Conservation (phyloP, 1,140 invertebrate genomes). For the Diprion similis region DNA sequence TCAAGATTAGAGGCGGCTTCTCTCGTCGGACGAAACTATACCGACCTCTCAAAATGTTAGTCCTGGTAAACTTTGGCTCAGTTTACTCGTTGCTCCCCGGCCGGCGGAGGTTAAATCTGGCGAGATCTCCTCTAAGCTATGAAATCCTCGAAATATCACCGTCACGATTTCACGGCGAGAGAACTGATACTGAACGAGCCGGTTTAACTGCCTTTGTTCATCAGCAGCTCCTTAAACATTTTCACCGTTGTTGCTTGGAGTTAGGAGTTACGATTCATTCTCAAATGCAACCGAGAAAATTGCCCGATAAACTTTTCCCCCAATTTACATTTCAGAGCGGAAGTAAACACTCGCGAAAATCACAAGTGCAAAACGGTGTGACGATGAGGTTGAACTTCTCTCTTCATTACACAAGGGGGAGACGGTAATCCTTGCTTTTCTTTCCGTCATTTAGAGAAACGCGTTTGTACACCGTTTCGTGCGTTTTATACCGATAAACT, state of each 20-base stretch:
- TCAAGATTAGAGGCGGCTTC: neutral
- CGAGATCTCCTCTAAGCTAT: neutral
- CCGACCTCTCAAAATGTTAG: neutral
- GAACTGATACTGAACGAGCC: neutral
- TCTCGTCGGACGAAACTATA: neutral
- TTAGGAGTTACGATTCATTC: neutral
- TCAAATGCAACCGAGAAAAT: too few species aligned
- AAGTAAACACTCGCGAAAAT: too few species aligned
- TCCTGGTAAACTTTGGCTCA: neutral
- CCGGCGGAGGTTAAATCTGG: neutral
- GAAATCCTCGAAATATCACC: conserved; percentile 4
- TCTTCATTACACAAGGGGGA: too few species aligned
- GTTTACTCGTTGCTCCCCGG: conserved; percentile 2
- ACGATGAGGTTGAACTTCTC: too few species aligned
- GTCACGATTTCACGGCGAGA: neutral
- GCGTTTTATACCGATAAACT: too few species aligned
- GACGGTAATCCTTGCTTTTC: too few species aligned
- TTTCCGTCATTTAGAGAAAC: too few species aligned
- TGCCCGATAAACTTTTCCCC: too few species aligned
- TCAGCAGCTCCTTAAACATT: neutral
- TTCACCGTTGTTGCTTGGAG: neutral
- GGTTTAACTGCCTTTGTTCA: neutral
- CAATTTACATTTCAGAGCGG: too few species aligned
- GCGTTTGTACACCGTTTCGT: too few species aligned
- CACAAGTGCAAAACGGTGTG: too few species aligned